These are phyloP conservation scores for Hapalemur alaotrensis DNA, from an alignment of 2,797 vertebrate species.

Conservation along the genomic window DNA sequence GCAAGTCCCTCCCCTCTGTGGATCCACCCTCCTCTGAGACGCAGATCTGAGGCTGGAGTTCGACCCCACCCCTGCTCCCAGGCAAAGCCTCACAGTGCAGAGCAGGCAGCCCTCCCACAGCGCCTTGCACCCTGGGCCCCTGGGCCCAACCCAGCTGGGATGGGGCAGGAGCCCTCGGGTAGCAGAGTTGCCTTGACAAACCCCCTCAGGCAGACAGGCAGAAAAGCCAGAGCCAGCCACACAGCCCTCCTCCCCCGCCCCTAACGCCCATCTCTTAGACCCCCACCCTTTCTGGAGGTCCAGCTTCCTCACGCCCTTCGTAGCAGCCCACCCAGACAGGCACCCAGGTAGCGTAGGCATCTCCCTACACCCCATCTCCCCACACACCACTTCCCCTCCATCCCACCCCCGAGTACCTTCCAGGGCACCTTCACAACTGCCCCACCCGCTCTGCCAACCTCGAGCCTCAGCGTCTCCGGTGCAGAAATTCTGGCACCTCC, in stretches of 20 bases:
- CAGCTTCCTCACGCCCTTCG: not conserved
- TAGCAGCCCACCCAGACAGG: not conserved
- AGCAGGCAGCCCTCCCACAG: not conserved
- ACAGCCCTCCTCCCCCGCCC: too few relatives aligned
- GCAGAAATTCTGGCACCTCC: rapidly evolving
- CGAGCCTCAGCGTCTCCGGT: not conserved
- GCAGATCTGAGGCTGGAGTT: not conserved
- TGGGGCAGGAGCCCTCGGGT: not conserved
- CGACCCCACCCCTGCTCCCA: not conserved
- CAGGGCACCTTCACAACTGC: not conserved
- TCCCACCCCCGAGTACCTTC: rapidly evolving
- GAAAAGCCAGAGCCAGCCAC: not conserved
- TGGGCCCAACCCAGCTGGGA: not conserved
- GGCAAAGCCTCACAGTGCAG: not conserved
- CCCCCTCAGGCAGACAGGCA: too few relatives aligned
- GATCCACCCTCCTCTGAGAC: not conserved
- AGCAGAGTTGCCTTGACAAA: not conserved
- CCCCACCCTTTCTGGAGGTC: not conserved
- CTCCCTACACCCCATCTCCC: rapidly evolving
- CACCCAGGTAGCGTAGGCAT: too few relatives aligned
- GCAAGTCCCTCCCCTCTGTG: not conserved
- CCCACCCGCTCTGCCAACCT: not conserved
- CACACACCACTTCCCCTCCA: not conserved
- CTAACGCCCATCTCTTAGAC: not conserved
- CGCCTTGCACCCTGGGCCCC: not conserved